A percentile compares a stretch with the other conserved stretches of the same genome.
Evolutionary conservation across 1,140 invertebrate genomes (phyloP).

Genomic region (Leptinotarsa defecta): DNA sequence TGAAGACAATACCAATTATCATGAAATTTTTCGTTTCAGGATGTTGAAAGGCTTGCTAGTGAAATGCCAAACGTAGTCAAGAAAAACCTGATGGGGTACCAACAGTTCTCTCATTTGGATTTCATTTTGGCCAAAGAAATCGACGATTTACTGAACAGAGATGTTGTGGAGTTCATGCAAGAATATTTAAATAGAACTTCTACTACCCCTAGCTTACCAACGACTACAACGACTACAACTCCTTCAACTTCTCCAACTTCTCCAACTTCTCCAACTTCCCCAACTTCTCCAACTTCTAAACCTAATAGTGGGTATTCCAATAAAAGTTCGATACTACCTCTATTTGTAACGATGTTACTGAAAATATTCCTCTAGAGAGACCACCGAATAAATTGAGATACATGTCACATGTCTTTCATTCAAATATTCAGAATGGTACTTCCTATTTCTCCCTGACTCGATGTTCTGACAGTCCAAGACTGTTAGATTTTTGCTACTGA

Average conservation of each 20-base stretch:
- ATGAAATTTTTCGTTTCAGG: constrained; percentile 33
- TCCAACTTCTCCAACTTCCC: background rate
- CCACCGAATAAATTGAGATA: too few relatives aligned
- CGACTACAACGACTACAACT: background rate
- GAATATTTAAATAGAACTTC: background rate
- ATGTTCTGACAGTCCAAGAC: too few relatives aligned
- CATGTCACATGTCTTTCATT: too few relatives aligned
- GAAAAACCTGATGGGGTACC: constrained; percentile 27
- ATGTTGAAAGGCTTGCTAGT: constrained; percentile 33
- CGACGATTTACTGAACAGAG: constrained; percentile 14
- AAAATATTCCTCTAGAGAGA: background rate
- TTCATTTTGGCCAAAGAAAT: constrained; percentile 37
- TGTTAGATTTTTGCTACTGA: too few relatives aligned
- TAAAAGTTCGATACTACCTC: background rate
- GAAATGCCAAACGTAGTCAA: constrained; percentile 31
- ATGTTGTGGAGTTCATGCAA: background rate
- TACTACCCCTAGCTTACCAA: background rate
- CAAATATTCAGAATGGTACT: too few relatives aligned
- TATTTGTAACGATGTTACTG: background rate
- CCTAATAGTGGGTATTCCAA: background rate
- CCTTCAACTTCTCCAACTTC: too few relatives aligned
- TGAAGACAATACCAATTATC: background rate
- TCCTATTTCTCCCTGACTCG: too few relatives aligned
- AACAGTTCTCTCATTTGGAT: constrained; percentile 40
- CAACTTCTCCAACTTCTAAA: background rate